Evolutionary conservation across 1,140 invertebrate genomes (phyloP).

Genomic region (Drosophila bipectinata): DNA sequence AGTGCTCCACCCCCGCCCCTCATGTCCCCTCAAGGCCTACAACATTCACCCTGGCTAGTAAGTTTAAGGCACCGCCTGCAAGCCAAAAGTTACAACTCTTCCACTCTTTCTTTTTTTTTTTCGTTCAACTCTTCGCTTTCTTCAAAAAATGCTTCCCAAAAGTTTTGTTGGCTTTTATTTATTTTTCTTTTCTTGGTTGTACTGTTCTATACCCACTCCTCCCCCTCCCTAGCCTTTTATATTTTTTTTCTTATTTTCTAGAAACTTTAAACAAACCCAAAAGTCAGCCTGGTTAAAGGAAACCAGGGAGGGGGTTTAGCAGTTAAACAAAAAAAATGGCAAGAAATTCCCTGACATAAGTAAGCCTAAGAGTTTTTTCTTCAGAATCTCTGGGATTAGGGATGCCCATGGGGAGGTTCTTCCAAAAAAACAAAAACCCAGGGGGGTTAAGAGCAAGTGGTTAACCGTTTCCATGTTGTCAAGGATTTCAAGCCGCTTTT

Average conservation of each 20-base stretch:
- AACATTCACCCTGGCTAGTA: conserved; percentile 38
- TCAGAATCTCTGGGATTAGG: conserved; percentile 45
- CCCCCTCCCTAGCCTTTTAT: background rate
- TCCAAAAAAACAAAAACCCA: background rate
- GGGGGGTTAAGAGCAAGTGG: conserved; percentile 35
- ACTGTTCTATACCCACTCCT: conserved; percentile 14
- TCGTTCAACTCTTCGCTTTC: conserved; percentile 18
- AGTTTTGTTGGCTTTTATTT: conserved; percentile 74
- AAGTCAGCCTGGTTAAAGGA: conserved; percentile 43
- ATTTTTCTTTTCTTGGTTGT: conserved; percentile 54
- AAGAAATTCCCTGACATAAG: conserved; percentile 64
- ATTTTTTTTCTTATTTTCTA: conserved; percentile 29
- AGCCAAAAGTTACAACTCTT: conserved; percentile 67
- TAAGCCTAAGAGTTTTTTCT: conserved; percentile 65
- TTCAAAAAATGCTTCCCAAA: conserved; percentile 36
- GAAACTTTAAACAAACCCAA: conserved; percentile 67
- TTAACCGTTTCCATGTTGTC: conserved; percentile 38
- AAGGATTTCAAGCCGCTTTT: conserved; percentile 16
- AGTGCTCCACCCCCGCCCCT: conserved; percentile 30
- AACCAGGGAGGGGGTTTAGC: background rate
- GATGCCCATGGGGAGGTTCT: background rate
- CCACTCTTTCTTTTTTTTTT: conserved; percentile 34
- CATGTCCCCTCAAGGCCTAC: conserved; percentile 9
- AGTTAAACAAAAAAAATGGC: background rate
- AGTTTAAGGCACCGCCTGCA: conserved; percentile 45